Evolutionary conservation across 2,797 vertebrate genomes (phyloP).

Genomic region (Knipowitschia caucasica): DNA sequence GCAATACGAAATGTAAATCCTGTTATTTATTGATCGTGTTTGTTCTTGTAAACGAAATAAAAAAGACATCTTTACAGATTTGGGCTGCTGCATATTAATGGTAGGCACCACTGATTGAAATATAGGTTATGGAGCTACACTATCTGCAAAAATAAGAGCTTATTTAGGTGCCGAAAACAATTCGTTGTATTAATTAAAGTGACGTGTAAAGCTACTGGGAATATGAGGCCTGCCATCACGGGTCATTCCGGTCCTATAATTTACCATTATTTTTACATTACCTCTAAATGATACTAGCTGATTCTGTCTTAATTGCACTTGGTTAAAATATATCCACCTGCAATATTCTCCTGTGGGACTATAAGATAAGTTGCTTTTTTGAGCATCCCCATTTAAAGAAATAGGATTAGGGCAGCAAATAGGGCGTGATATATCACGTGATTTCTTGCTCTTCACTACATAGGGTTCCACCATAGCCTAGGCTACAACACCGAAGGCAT

Average conservation of each 20-base stretch:
- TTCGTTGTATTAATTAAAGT: slow-evolving; percentile 91
- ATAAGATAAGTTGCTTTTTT: slow-evolving; percentile 86
- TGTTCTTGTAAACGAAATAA: slow-evolving; percentile 99
- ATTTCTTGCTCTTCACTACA: slow-evolving; percentile 95
- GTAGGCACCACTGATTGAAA: not conserved
- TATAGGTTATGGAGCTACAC: not conserved
- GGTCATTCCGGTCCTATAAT: slow-evolving; percentile 98
- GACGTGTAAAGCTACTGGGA: slow-evolving; percentile 85
- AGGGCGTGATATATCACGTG: slow-evolving; percentile 96
- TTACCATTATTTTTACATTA: slow-evolving; percentile 99
- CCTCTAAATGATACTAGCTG: slow-evolving; percentile 99
- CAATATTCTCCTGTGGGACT: slow-evolving; percentile 84
- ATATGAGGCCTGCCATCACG: slow-evolving; percentile 91
- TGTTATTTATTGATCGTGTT: slow-evolving; percentile 99
- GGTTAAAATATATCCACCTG: slow-evolving; percentile 89
- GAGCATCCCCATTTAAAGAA: slow-evolving; percentile 96
- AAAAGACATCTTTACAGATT: slow-evolving; percentile 77
- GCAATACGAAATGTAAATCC: slow-evolving; percentile 99
- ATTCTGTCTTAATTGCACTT: slow-evolving; percentile 99
- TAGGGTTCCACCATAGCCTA: slow-evolving; percentile 85
- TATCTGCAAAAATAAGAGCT: slow-evolving; percentile 57
- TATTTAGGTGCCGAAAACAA: slow-evolving; percentile 81
- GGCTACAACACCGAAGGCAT: slow-evolving; percentile 91
- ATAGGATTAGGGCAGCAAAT: slow-evolving; percentile 96
- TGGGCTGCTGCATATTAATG: slow-evolving; percentile 34